Evolutionary conservation across 2,113 vertebrate species (phyloP).

Genomic region (Aythya baeri): DNA sequence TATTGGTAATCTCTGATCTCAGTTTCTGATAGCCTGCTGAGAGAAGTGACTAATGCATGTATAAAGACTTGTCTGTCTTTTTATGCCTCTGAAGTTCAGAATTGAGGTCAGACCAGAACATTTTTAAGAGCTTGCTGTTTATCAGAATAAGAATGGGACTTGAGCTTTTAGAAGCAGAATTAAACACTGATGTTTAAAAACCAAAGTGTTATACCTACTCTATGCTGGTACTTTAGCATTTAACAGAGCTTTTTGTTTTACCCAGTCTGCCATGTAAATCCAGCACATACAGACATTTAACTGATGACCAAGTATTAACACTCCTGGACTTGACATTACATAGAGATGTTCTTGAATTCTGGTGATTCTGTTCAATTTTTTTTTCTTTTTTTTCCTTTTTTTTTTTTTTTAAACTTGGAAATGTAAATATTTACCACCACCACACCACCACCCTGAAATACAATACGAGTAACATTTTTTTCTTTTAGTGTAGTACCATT

Average conservation of each 20-base stretch:
- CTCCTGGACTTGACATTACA: background rate
- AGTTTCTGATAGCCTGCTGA: constrained; percentile 39
- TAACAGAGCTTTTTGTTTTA: background rate
- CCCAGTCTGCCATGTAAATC: background rate
- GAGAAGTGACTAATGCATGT: constrained; percentile 9
- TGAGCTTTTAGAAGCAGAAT: constrained; percentile 7
- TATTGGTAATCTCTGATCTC: constrained; percentile 54
- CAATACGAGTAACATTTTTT: rapidly evolving
- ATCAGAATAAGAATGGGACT: background rate
- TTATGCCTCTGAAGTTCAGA: constrained; percentile 40
- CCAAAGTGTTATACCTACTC: background rate
- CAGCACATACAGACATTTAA: background rate
- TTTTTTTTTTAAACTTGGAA: background rate
- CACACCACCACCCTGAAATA: no score
- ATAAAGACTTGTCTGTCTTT: constrained; percentile 24
- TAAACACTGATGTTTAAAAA: background rate
- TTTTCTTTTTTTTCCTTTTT: background rate
- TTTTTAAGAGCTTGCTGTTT: constrained; percentile 11
- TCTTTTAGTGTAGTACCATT: background rate
- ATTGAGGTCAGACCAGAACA: constrained; percentile 27
- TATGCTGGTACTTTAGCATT: background rate
- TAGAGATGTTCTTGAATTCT: background rate
- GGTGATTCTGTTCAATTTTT: background rate
- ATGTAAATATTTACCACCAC: background rate
- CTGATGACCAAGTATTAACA: background rate